These are phyloP conservation scores for Mesoligia furuncula DNA, from an alignment of 2,888 invertebrate genomes.

Conservation along the genomic window DNA sequence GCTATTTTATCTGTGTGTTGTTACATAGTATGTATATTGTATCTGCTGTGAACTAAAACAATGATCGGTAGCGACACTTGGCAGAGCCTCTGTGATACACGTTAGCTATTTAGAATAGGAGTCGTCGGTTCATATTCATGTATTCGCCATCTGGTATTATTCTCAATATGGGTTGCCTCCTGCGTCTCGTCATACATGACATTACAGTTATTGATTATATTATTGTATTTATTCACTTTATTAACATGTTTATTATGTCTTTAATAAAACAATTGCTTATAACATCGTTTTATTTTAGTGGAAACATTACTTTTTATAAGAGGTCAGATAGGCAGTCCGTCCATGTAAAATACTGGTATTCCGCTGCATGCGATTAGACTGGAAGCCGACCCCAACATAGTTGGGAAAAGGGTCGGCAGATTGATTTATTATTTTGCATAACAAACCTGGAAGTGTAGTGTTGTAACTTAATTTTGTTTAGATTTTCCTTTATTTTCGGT, in stretches of 20 bases:
- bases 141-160: slow-evolving; percentile 77
- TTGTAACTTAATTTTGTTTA: neutral
- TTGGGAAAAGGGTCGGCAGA: neutral
- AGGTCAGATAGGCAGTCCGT: neutral
- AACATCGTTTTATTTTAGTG: slow-evolving; percentile 72
- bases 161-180: slow-evolving; percentile 78
- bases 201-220: slow-evolving; percentile 82
- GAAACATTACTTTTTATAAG: neutral
- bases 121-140: slow-evolving; percentile 77
- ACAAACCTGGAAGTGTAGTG: neutral
- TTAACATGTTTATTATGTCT: slow-evolving; percentile 90
- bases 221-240: slow-evolving; percentile 90
- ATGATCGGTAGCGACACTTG: slow-evolving; percentile 74
- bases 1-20: slow-evolving; percentile 57
- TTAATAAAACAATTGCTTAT: slow-evolving; percentile 90
- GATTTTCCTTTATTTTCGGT: neutral
- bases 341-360: neutral
- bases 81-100: slow-evolving; percentile 87
- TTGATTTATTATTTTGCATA: neutral
- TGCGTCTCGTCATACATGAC: slow-evolving; percentile 80
- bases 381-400: neutral
- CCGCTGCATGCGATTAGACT: neutral
- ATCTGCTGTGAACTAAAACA: slow-evolving; percentile 65
- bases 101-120: slow-evolving; percentile 82
- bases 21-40: slow-evolving; percentile 61